A percentile compares a stretch with the other conserved stretches of the same genome.
phyloP scores from a whole-genome alignment of 2,888 invertebrate species.

The Autographa pulchrina region DNA sequence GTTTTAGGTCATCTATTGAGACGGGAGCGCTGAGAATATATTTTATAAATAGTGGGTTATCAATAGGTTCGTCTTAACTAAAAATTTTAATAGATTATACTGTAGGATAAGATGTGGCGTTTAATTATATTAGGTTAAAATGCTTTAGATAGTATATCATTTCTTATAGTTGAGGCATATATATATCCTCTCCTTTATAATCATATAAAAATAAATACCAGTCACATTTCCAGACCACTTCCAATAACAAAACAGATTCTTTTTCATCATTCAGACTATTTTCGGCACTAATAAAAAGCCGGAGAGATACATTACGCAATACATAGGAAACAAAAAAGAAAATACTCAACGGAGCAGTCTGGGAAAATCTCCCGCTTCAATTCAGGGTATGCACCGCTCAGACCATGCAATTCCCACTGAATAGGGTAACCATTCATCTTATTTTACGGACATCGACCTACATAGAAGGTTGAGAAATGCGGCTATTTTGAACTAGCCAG shows the following conservation, averaged over 20 bases:
- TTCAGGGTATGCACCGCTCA: constrained; percentile 60
- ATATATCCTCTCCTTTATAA: too few species aligned
- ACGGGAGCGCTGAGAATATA: too few species aligned
- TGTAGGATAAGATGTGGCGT: too few species aligned
- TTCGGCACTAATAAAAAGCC: constrained; percentile 18
- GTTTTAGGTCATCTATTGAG: background rate
- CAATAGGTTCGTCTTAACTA: too few species aligned
- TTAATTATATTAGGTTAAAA: too few species aligned
- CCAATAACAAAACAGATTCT: background rate
- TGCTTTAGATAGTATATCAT: too few species aligned
- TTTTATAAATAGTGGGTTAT: too few species aligned
- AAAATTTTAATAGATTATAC: too few species aligned
- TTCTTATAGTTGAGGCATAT: too few species aligned
- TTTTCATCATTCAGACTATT: constrained; percentile 5
- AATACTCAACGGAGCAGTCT: constrained; percentile 40
- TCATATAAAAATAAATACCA: too few species aligned
- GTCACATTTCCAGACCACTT: too few species aligned
- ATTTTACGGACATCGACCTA: constrained; percentile 67
- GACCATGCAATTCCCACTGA: constrained; percentile 61
- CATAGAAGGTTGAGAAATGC: constrained; percentile 61
- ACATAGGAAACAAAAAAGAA: constrained; percentile 34
- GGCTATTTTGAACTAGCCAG: constrained; percentile 58
- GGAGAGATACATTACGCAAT: constrained; percentile 18
- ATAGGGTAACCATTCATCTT: constrained; percentile 65
- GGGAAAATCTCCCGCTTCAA: constrained; percentile 53